Conservation (phyloP, 2,113 vertebrate genomes). For the Paracanthobrama guichenoti region DNA sequence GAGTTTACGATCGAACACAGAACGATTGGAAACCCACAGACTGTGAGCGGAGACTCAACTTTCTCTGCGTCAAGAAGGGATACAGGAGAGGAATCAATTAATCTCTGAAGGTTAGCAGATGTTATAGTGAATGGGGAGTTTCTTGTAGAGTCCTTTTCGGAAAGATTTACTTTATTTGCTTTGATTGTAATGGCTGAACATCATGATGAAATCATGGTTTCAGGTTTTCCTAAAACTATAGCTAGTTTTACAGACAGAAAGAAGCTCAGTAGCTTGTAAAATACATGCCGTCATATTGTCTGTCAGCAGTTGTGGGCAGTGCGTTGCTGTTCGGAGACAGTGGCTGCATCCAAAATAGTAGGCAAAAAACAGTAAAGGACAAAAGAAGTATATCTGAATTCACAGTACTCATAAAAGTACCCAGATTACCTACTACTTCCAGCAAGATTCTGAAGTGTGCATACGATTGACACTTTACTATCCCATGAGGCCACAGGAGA, state of each 20-base stretch:
- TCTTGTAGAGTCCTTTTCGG: background rate
- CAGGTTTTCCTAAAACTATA: background rate
- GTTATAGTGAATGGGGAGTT: background rate
- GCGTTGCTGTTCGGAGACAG: too few species aligned
- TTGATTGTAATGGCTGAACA: background rate
- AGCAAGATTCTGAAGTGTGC: too few species aligned
- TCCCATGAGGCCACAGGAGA: too few species aligned
- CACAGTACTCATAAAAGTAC: too few species aligned
- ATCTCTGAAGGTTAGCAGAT: background rate
- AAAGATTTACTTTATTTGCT: background rate
- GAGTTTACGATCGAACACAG: background rate
- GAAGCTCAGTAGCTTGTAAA: background rate
- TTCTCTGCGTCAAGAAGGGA: constrained; percentile 9
- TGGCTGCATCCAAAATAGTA: too few species aligned
- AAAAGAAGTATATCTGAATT: too few species aligned
- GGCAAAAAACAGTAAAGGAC: too few species aligned
- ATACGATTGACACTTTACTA: too few species aligned
- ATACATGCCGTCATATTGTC: background rate
- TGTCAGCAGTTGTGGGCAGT: too few species aligned
- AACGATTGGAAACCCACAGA: constrained; percentile 13
- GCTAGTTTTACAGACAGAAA: background rate
- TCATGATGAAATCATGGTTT: background rate
- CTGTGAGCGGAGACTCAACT: constrained; percentile 20
- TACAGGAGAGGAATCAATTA: background rate
- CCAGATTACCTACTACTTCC: too few species aligned